These are phyloP conservation scores for Tetragonula clypearis DNA, from an alignment of 1,140 invertebrate species.

Conservation along the genomic window DNA sequence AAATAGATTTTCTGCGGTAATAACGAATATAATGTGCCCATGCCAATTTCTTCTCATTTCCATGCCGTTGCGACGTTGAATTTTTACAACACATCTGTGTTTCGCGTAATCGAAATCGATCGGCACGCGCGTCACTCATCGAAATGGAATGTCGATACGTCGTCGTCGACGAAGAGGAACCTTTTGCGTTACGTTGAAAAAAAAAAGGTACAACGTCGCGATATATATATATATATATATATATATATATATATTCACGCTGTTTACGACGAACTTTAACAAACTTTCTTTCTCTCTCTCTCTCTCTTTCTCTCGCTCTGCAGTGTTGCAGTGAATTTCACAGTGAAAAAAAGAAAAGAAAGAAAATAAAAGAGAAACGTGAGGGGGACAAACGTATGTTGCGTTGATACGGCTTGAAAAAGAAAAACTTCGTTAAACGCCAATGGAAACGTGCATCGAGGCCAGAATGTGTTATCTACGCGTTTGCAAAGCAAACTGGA, in stretches of 20 bases:
- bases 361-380: no score
- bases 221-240: not conserved
- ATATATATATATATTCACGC: not conserved
- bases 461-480: not conserved
- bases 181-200: not conserved
- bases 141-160: not conserved
- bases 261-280: not conserved
- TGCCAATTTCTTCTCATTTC: not conserved
- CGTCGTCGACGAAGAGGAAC: not conserved
- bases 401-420: not conserved
- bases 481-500: slow-evolving; percentile 24
- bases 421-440: slow-evolving; percentile 4
- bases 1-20: not conserved
- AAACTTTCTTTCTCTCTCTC: not conserved
- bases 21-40: not conserved
- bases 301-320: no score
- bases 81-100: slow-evolving; percentile 10
- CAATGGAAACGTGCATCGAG: not conserved
- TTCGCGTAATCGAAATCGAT: slow-evolving; percentile 16
- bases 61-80: not conserved
- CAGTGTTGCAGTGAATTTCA: not conserved
- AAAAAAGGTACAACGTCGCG: not conserved
- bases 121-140: not conserved
- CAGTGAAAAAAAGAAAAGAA: not conserved
- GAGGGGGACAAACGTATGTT: no score